Conservation (phyloP, 2,113 vertebrate species). For the Bos taurus region DNA sequence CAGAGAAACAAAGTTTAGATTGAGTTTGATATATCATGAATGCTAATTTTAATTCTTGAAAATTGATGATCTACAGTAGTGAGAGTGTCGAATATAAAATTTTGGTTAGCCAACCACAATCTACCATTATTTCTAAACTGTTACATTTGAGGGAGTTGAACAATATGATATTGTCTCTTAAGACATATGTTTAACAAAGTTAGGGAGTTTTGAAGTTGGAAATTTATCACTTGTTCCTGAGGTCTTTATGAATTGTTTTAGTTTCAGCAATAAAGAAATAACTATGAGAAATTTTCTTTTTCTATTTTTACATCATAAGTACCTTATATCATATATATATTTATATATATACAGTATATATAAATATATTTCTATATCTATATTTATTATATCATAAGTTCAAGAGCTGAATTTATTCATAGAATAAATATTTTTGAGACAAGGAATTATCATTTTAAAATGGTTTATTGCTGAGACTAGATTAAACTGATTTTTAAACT, state of each 20-base stretch:
- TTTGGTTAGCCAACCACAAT: not conserved
- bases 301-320: not conserved
- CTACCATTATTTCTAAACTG: not conserved
- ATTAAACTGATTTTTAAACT: constrained; percentile 28
- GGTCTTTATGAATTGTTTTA: not conserved
- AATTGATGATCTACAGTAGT: not conserved
- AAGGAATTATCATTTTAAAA: constrained; percentile 12
- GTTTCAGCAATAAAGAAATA: not conserved
- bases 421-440: constrained; percentile 26
- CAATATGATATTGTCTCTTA: not conserved
- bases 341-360: not conserved
- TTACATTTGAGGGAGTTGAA: not conserved
- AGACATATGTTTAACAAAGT: not conserved
- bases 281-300: not conserved
- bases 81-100: not conserved
- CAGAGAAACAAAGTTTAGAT: not conserved
- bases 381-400: not conserved
- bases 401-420: not conserved
- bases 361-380: not conserved
- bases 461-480: constrained; percentile 22
- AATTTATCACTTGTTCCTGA: not conserved
- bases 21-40: not conserved
- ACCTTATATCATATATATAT: not conserved
- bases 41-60: not conserved
- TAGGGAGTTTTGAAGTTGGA: not conserved